Evolutionary conservation across 2,797 vertebrate species (phyloP).

Genomic region (Heterohyrax brucei): DNA sequence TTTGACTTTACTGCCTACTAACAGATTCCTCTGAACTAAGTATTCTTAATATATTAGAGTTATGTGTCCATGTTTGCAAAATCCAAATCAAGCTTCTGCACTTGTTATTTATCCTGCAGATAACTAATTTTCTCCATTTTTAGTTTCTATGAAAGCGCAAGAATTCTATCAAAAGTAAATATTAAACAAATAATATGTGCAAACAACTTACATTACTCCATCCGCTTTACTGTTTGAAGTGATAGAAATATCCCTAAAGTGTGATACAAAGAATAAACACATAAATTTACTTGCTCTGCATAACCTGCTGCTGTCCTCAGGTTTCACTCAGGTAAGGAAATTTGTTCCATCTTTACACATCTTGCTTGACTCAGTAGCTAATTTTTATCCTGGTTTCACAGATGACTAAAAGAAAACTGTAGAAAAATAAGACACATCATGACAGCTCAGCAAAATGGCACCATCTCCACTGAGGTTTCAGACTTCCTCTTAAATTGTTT

Average conservation of each 20-base stretch:
- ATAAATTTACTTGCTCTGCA: neutral
- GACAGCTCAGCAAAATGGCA: neutral
- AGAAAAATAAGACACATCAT: constrained; percentile 35
- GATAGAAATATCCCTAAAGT: neutral
- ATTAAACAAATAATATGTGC: neutral
- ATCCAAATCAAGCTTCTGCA: neutral
- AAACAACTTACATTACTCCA: neutral
- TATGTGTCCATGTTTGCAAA: neutral
- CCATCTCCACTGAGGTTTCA: neutral
- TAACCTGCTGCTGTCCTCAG: neutral
- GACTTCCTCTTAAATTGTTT: too few species aligned
- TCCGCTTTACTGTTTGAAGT: neutral
- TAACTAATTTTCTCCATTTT: neutral
- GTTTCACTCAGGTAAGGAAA: neutral
- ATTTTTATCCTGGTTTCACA: constrained; percentile 63
- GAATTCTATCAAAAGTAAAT: neutral
- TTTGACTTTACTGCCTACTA: neutral
- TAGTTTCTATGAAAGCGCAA: neutral
- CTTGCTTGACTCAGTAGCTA: neutral
- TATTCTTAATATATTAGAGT: neutral
- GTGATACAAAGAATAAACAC: neutral
- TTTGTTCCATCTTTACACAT: neutral
- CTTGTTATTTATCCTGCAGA: neutral
- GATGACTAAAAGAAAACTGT: neutral
- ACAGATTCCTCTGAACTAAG: neutral